Percentiles rank a stretch among this genome's conserved stretches.
These are phyloP conservation scores for Anolis carolinensis DNA, from an alignment of 2,113 vertebrate species.

Conservation along the genomic window DNA sequence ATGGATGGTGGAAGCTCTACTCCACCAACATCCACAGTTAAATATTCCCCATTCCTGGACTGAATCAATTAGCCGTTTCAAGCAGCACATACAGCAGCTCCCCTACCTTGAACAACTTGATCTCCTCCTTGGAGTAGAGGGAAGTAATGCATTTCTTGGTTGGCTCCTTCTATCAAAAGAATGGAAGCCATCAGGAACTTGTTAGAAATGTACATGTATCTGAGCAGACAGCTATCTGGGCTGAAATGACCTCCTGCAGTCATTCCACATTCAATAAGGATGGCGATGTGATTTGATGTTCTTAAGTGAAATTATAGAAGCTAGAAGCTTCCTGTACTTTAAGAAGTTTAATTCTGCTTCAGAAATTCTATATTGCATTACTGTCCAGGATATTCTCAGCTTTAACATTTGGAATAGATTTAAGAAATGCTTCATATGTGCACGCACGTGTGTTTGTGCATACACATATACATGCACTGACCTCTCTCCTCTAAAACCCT, in stretches of 20 bases:
- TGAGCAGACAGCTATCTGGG: not conserved
- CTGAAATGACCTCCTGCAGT: not conserved
- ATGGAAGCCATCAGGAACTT: not conserved
- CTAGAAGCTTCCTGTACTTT: not conserved
- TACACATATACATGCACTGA: slow-evolving; percentile 34
- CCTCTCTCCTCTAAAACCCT: slow-evolving; percentile 63
- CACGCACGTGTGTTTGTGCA: not conserved
- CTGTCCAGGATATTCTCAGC: not conserved
- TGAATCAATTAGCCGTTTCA: not conserved
- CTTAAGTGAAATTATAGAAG: not conserved
- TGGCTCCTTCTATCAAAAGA: not conserved
- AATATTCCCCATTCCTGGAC: no score
- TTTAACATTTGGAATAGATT: slow-evolving; percentile 27
- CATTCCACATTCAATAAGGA: not conserved
- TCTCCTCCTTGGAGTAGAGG: not conserved
- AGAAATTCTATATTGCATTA: not conserved
- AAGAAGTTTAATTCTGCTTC: not conserved
- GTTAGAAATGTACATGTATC: not conserved
- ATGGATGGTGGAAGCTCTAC: not conserved
- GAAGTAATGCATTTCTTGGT: not conserved
- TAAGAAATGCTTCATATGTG: not conserved
- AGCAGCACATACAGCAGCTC: not conserved
- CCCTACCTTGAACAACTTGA: not conserved
- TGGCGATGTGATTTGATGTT: not conserved
- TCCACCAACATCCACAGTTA: not conserved